A percentile compares a stretch with the other conserved stretches of the same genome.
Evolutionary conservation across 2,113 vertebrate species (phyloP).

Genomic region (Laticauda colubrina): DNA sequence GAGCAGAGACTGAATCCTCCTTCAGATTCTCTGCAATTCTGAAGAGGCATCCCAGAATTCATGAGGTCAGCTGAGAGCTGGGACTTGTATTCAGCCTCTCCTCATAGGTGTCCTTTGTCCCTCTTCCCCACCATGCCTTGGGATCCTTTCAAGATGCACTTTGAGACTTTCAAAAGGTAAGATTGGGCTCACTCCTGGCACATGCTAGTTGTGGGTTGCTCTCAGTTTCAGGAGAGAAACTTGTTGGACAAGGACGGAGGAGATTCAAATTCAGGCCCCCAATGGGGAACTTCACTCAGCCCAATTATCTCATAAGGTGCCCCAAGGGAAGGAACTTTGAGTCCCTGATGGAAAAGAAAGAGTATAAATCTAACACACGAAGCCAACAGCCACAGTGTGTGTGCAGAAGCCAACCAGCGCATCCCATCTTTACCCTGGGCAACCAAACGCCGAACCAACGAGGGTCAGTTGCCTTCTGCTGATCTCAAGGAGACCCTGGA

Average conservation of each 20-base stretch:
- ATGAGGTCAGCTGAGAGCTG: not conserved
- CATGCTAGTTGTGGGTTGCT: not conserved
- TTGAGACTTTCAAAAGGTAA: not conserved
- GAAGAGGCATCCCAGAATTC: not conserved
- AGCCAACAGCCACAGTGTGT: not conserved
- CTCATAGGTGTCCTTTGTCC: not conserved
- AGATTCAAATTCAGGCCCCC: not conserved
- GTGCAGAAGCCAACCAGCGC: not conserved
- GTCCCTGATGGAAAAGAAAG: not conserved
- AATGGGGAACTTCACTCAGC: not conserved
- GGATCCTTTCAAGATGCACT: not conserved
- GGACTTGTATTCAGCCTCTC: not conserved
- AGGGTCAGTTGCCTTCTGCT: too few relatives aligned
- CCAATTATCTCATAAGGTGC: not conserved
- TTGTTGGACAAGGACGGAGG: not conserved
- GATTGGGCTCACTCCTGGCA: not conserved
- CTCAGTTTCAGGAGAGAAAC: not conserved
- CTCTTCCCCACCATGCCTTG: not conserved
- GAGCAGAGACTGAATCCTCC: not conserved
- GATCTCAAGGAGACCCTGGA: not conserved
- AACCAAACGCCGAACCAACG: not conserved
- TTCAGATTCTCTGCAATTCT: not conserved
- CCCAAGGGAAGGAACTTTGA: not conserved
- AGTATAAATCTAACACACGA: not conserved
- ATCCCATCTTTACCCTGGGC: not conserved